These are phyloP conservation scores for Nowickia ferox DNA, from an alignment of 2,888 invertebrate genomes.

Conservation along the genomic window DNA sequence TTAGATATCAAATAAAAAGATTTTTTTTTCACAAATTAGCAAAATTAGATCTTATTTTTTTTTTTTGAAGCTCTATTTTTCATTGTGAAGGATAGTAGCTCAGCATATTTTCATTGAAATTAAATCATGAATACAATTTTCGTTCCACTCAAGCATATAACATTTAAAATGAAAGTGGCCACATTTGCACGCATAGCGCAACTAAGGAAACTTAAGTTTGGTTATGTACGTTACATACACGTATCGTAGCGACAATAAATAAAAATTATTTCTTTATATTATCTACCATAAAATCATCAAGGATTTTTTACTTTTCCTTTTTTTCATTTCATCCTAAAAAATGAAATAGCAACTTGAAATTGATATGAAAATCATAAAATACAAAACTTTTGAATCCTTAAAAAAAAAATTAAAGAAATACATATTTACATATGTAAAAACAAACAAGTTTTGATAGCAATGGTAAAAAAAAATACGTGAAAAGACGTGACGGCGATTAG, in stretches of 20 bases:
- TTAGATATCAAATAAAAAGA: no score
- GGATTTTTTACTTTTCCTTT: not conserved
- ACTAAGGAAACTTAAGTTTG: no score
- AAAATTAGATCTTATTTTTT: no score
- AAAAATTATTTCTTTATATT: not conserved
- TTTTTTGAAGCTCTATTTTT: no score
- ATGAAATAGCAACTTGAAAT: conserved; percentile 8
- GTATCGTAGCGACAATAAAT: not conserved
- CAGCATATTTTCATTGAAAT: not conserved
- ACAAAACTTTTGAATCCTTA: conserved; percentile 2
- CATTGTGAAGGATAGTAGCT: no score
- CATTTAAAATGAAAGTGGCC: not conserved
- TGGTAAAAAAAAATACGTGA: not conserved
- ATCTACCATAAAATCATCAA: not conserved
- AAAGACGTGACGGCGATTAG: not conserved
- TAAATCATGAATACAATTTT: not conserved
- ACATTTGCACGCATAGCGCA: not conserved
- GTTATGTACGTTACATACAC: no score
- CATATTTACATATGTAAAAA: not conserved
- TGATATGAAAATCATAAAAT: conserved; percentile 40
- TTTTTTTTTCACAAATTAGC: no score
- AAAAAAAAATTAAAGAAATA: not conserved
- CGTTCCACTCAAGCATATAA: not conserved
- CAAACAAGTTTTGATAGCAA: conserved; percentile 13
- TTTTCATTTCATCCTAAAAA: not conserved